Conservation (phyloP, 2,797 vertebrate species). For the Sebastiscus tertius region DNA sequence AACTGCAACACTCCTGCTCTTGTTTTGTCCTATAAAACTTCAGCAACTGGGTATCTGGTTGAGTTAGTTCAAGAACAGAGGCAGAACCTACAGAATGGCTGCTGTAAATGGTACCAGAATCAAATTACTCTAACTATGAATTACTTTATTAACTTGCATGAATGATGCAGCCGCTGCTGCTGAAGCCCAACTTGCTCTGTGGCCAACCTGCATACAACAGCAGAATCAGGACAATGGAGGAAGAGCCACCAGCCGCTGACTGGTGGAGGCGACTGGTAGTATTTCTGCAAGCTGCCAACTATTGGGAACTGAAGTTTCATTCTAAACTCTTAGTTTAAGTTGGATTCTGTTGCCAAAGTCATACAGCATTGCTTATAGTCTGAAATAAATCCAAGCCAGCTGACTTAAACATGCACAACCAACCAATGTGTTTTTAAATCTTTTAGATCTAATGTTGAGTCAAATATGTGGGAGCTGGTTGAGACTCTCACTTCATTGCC, state of each 20-base stretch:
- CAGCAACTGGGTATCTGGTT: background rate
- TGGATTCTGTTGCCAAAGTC: constrained; percentile 4
- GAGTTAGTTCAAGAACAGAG: background rate
- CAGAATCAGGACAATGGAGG: background rate
- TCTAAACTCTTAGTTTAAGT: background rate
- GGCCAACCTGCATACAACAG: background rate
- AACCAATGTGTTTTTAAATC: background rate
- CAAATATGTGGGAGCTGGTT: background rate
- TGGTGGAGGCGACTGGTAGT: background rate
- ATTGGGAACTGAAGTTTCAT: constrained; percentile 8
- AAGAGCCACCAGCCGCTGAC: background rate
- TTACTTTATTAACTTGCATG: too few relatives aligned
- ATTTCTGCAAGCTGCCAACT: background rate
- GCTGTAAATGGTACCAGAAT: background rate
- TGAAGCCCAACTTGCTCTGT: background rate
- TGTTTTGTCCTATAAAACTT: background rate
- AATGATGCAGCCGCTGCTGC: too few relatives aligned
- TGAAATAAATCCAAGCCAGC: background rate
- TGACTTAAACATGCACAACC: background rate
- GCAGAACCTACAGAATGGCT: background rate
- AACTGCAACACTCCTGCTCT: background rate
- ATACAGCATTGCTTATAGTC: background rate
- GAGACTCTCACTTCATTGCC: background rate
- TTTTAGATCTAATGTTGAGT: background rate
- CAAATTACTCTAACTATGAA: too few relatives aligned